Base-by-base conservation (phyloP, 2,113 vertebrate genomes). In the Vimba vimba region DNA sequence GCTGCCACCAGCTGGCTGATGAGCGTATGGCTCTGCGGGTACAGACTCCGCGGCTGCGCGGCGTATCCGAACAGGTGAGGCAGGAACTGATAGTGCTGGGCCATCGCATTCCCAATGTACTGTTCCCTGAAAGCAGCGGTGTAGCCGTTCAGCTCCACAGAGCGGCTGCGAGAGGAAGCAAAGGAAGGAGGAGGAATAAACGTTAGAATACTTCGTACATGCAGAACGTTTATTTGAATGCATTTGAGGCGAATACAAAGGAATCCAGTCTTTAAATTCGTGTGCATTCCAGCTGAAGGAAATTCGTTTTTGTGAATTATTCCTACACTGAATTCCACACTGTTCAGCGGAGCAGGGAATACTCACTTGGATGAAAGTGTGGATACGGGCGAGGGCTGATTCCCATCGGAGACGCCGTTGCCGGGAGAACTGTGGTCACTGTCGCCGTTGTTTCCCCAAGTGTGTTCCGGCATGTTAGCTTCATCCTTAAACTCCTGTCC, bases 401-500 rank as follows among this genome's bases (percentile, higher is more conserved):
- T 99, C 93, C 97, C 97, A 93, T 99, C 97, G 2, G 96, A 99
- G 84, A 97, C 96, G 30, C 97, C 97, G 79, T 99, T 98, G 90
- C 97, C 97, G 21, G 97, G 97, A 62, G 97, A 99, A 92, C 98
- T 99, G 85, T 99, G 97, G 94, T 99, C 97, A 8, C 98, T 99
- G 95, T 99, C 98, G 7, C 98, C 97, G 0, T 98, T 98, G 96
- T 97, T 99, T 91, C 96, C 97, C 98, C 98, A 99, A 79, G 96
- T 96, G 90, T 97, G 94, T 84, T 95, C 95, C 0, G 95, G 94
- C 66, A 92, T 95, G 91, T 96, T 96, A 83, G 96, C 96, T 4
- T 99, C 98, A 92, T 98, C 98, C 93, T 99, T 97, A 94, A 99
- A 99, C 93, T 99, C 98, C 94, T 99, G 97, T 66, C 98, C 98